phyloP scores from a whole-genome alignment of 2,888 invertebrate genomes.

The Ceramica pisi region DNA sequence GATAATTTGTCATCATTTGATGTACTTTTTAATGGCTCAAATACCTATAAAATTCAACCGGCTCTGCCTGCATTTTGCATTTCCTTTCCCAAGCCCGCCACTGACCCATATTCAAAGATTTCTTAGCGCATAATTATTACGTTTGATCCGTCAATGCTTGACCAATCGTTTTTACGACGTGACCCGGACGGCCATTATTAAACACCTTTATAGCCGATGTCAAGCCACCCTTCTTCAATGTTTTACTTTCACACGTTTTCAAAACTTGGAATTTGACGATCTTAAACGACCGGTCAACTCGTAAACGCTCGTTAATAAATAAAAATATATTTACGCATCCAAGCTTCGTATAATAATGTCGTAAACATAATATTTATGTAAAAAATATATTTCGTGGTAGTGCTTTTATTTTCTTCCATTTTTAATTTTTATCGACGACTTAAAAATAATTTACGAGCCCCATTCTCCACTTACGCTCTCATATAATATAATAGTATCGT shows the following conservation, averaged over 20 bases:
- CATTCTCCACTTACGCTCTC: conserved; percentile 56
- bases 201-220: conserved; percentile 77
- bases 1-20: conserved; percentile 42
- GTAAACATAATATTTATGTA: conserved; percentile 86
- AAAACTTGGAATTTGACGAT: conserved; percentile 84
- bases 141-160: conserved; percentile 85
- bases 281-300: conserved; percentile 82
- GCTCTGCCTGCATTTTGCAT: conserved; percentile 58
- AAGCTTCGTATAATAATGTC: conserved; percentile 85
- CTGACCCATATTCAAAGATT: conserved; percentile 85
- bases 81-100: conserved; percentile 87
- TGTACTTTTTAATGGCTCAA: conserved; percentile 39
- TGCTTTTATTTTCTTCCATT: conserved; percentile 66
- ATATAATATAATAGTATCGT: conserved; percentile 55
- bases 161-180: conserved; percentile 86
- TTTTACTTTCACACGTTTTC: conserved; percentile 89
- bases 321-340: conserved; percentile 69
- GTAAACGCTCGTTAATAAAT: conserved; percentile 82
- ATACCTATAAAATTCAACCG: conserved; percentile 58
- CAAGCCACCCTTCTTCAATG: conserved; percentile 78
- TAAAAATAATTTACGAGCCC: conserved; percentile 63
- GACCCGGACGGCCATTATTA: conserved; percentile 80
- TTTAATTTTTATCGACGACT: conserved; percentile 66
- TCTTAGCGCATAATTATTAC: conserved; percentile 78
- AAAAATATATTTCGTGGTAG: conserved; percentile 61